Conservation (phyloP, 2,888 invertebrate genomes). For the Drosophila ochracea region DNA sequence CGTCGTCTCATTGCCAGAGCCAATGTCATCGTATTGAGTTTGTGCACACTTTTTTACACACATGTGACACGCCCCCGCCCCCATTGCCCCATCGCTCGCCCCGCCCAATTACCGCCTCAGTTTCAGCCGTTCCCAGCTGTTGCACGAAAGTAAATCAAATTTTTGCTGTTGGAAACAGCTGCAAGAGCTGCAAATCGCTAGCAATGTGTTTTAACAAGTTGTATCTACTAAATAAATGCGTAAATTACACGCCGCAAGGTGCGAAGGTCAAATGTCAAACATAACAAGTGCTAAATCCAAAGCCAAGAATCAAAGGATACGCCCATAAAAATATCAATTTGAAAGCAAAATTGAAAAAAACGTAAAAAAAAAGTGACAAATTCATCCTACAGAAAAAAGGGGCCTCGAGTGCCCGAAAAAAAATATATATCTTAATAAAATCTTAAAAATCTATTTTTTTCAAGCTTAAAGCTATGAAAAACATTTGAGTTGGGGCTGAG, state of each 20-base stretch:
- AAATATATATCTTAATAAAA: not conserved
- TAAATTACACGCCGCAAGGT: conserved; percentile 31
- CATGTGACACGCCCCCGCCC: conserved; percentile 2
- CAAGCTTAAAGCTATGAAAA: conserved; percentile 11
- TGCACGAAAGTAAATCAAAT: conserved; percentile 31
- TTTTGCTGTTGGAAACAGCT: conserved; percentile 45
- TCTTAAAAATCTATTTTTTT: conserved; percentile 5
- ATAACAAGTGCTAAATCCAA: conserved; percentile 29
- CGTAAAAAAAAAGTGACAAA: conserved; percentile 18
- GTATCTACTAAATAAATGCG: conserved; percentile 61
- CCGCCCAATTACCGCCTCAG: conserved; percentile 6
- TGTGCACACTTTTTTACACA: conserved; percentile 34
- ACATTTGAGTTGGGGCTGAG: conserved; percentile 21
- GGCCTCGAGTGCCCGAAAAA: conserved; percentile 1
- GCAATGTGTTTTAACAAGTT: conserved; percentile 69
- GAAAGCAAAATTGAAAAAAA: conserved; percentile 1
- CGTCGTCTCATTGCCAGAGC: conserved; percentile 55
- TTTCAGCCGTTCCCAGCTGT: conserved; percentile 29
- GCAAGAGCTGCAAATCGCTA: conserved; percentile 29
- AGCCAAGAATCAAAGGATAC: conserved; percentile 26
- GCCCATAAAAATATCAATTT: not conserved
- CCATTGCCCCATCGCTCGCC: not conserved
- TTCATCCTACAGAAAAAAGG: not conserved
- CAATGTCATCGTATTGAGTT: conserved; percentile 45
- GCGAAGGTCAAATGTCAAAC: conserved; percentile 53